Conservation (phyloP, 2,888 invertebrate species). For the Plagiodera versicolora region DNA sequence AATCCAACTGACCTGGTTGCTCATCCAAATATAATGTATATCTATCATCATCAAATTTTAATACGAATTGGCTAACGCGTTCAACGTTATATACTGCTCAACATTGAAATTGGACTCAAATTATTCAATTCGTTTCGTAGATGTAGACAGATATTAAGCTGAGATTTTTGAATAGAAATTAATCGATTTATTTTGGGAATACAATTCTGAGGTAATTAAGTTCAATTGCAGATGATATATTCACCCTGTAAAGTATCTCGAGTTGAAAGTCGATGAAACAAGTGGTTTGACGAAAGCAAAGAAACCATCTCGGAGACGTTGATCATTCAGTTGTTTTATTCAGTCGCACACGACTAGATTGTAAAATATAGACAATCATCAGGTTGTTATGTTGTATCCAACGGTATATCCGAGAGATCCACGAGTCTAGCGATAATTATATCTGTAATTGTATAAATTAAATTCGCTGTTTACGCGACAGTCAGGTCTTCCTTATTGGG, state of each 20-base stretch:
- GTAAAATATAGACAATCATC: constrained; percentile 36
- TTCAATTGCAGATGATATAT: background rate
- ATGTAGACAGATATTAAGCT: too few species aligned
- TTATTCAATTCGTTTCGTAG: too few species aligned
- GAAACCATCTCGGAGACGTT: constrained; percentile 34
- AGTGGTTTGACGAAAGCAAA: constrained; percentile 26
- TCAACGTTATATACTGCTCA: background rate
- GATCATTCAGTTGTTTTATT: constrained; percentile 36
- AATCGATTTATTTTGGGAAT: too few species aligned
- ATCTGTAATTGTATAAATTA: constrained; percentile 41
- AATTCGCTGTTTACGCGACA: constrained; percentile 25
- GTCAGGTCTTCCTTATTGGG: constrained; percentile 7
- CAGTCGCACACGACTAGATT: constrained; percentile 35
- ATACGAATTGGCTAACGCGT: constrained; percentile 3
- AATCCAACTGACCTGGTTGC: constrained; percentile 16
- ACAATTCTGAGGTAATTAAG: too few species aligned
- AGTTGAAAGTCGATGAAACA: constrained; percentile 18
- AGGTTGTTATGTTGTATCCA: constrained; percentile 27
- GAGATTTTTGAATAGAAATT: too few species aligned
- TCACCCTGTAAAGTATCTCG: constrained; percentile 6
- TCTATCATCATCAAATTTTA: constrained; percentile 13
- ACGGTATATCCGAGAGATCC: constrained; percentile 26
- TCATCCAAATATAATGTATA: constrained; percentile 11
- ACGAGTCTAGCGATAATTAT: constrained; percentile 36
- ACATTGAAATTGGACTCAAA: too few species aligned